Base-by-base conservation (phyloP, 1,140 invertebrate species). In the Bombus cullumanus region DNA sequence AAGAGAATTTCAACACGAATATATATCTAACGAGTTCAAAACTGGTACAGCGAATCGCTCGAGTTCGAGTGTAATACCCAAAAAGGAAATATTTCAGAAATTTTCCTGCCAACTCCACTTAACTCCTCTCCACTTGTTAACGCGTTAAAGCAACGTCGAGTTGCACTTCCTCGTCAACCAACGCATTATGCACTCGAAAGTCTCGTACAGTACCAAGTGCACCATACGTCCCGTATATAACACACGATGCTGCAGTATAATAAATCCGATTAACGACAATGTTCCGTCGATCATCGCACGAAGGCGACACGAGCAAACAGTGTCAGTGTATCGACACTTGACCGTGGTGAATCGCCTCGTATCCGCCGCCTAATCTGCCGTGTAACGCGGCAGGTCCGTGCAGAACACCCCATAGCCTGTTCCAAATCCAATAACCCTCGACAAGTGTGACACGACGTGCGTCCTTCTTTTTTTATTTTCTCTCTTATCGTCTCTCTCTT, bases 381-480 rank as follows among this genome's bases (percentile, higher is more conserved):
- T 94, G 92, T 94, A 94, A 95, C 92, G 84, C 87, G 91, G 92
- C 94, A 94, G 94, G 94, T 95, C 88, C 89, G 79, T 64, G 76
- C 57, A 72, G 83, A 62, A 76, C 76, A 59, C 57, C 73, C 39
- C 69, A 86, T 86, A 89, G 92, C 86, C 90, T 89, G 85, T 85
- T 72, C 82, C 89, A 92, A 95, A 95, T 94, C 94, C 94, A 95
- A 94, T 94, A 95, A 94, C 91, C 84, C 76, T 47, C 84, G 92
- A 94, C 90, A 93, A 94, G 92, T 94, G 92, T 94, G 94, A 94
- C 92, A 92, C 74, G 74, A 47, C 41, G 82, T 71, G 82, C 68
- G 76, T 91, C 87, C n/a, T 64, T 88, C n/a, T 90, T 72, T 15
- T 74, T 71, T 71, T 1, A 1, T 47, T 8, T 22, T 84, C 43